Base-by-base conservation (phyloP, 2,113 vertebrate genomes). In the Phocoena phocoena region DNA sequence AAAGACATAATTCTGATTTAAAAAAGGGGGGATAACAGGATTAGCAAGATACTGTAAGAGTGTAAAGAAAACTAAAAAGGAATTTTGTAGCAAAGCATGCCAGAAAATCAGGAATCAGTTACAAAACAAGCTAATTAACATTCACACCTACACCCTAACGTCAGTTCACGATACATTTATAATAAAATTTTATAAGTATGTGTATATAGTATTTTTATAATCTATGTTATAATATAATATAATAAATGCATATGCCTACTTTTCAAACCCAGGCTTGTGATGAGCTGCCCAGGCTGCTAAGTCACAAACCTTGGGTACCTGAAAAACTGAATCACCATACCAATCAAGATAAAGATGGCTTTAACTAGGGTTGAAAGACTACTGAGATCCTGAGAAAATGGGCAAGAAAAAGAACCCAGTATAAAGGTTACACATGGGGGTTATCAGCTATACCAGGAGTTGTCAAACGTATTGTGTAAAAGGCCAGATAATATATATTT, bases 1-100 rank as follows among this genome's bases (percentile, higher is more conserved):
- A 88, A 97, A 67, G 36, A 89, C 3, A 63, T 38, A 97, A 83
- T 83, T 96, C n/a, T 79, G 21, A 93, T 21, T 93, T 77, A 93
- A 63, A 77, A 93, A 85, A 50, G 11, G 17, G 33, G n/a, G 21
- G 13, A 67, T 85, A 93, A 95, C 21, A 55, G 31, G 8, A 65
- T 53, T 84, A 62, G 70, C 41, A 83, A 62, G n/a, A 94, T 58
- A 92, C 20, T 92, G 87, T 71, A 95, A 92, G 41, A 82, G 55
- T 50, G 25, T 47, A 67, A 62, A 68, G n/a, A 81, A 79, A 55
- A 71, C 33, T 55, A 14, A 79, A 92, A 86, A 68, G 6, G 60
- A 65, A 71, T 47, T 47, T 38, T 47, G 8, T 86, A 90, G 53
- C 15, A 90, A 93, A 82, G 33, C 28, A 76, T 38, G 31, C 62